These are phyloP conservation scores for Lepus townsendii DNA, from an alignment of 2,797 vertebrate species.

Conservation along the genomic window DNA sequence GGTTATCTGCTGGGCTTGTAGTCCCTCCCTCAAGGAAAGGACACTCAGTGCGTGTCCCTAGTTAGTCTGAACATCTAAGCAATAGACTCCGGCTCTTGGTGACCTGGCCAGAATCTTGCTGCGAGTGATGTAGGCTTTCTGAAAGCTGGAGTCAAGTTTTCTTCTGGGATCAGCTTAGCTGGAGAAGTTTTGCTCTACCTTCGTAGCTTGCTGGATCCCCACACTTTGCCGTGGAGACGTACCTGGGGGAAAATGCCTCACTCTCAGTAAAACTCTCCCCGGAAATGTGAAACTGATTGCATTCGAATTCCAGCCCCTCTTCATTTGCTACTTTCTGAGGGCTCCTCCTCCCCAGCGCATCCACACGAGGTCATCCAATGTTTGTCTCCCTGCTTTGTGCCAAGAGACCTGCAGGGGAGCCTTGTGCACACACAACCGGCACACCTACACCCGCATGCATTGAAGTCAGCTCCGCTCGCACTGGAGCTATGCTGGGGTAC, in stretches of 20 bases:
- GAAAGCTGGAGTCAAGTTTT: constrained; percentile 64
- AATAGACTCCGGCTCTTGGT: not conserved
- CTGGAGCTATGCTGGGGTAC: constrained; percentile 56
- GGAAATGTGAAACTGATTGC: constrained; percentile 78
- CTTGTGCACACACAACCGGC: not conserved
- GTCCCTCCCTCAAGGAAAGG: not conserved
- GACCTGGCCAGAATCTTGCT: constrained; percentile 30
- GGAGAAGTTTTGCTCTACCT: constrained; percentile 3
- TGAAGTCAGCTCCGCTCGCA: constrained; percentile 82
- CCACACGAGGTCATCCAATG: constrained; percentile 48
- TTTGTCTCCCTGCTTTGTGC: constrained; percentile 52
- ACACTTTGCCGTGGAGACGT: constrained; percentile 57
- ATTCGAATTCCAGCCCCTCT: constrained; percentile 62
- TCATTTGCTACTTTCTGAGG: constrained; percentile 64
- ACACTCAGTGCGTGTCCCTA: not conserved
- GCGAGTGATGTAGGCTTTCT: constrained; percentile 1
- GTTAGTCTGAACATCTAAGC: constrained; percentile 12
- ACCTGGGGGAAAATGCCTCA: constrained; percentile 71
- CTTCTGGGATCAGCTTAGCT: constrained; percentile 71
- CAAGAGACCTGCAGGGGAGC: constrained; percentile 26
- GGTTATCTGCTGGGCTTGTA: not conserved
- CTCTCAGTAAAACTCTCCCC: constrained; percentile 77
- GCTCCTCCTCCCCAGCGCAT: not conserved
- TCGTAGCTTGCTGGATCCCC: constrained; percentile 58
- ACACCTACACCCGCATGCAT: not conserved